Evolutionary conservation across 2,113 vertebrate genomes (phyloP), one percentile per base, ranked within the genome.

Genomic region (Glaucomys volans): DNA sequence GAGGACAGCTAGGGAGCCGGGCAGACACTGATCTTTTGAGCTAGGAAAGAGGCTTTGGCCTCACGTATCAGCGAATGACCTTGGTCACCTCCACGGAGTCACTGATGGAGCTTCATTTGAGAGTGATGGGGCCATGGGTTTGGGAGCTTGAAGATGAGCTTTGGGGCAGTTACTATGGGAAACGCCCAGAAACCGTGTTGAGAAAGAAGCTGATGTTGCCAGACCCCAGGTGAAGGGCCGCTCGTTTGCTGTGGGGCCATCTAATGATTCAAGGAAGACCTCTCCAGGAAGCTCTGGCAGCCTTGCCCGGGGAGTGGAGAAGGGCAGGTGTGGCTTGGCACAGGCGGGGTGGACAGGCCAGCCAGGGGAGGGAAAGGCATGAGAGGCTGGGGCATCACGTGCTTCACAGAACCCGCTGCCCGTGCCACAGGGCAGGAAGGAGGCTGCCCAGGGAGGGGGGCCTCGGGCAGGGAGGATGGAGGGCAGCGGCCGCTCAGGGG

Each of bases 341-440:
- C 1, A 42, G 72, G 37, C 59, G 1, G 3, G 54, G 13, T 44
- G 1, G 50, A 16, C 3, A 47, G 52, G 81, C 14, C 1, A 40
- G 81, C 17, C 67, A 2, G 26, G 66, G 66, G 52, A 59, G 30
- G 28, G 17, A 28, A 22, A 37, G 40, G 0, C 37, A 9, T 2
- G 28, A 64, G 62, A 32, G 7, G 66, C 66, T 32, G 54, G 54
- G 76, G 13, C 10, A 24, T 4, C 2, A 4, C 1, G 5, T 17
- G 66, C 35, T n/a, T n/a, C 2, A 0, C 7, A 50, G 52, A 35
- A 7, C n/a, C 7, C 69, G 57, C 57, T 0, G 0, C 0, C 5
- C 1, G 6, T 4, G 10, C 3, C 0, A 0, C 4, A 0, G 0
- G 40, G 47, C n/a, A 24, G 47, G n/a, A 12, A 3, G 8, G 30